Evolutionary conservation across 1,140 invertebrate species (phyloP).

Genomic region (Cydia amplana): DNA sequence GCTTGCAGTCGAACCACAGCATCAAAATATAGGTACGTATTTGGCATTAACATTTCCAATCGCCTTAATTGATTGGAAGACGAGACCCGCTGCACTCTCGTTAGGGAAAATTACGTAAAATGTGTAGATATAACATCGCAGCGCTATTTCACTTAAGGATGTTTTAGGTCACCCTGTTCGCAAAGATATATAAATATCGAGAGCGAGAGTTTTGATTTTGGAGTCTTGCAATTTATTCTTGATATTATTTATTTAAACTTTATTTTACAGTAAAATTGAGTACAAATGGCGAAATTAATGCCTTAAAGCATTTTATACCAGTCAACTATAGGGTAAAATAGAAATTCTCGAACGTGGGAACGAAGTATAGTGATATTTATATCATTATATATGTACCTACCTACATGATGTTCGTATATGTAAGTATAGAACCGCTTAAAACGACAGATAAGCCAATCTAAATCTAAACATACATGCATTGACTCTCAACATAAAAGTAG

Average conservation of each 20-base stretch:
- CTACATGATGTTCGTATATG: neutral
- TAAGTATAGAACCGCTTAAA: neutral
- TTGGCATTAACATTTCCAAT: constrained; percentile 30
- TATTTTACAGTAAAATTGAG: too few relatives aligned
- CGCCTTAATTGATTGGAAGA: constrained; percentile 25
- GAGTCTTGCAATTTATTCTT: too few relatives aligned
- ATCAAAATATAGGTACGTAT: constrained; percentile 15
- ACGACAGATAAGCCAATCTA: neutral
- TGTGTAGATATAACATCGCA: neutral
- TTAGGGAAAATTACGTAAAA: constrained; percentile 23
- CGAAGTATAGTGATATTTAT: too few relatives aligned
- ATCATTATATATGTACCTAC: too few relatives aligned
- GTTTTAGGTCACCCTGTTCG: neutral
- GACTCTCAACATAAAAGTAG: constrained; percentile 25
- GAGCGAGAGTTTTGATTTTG: too few relatives aligned
- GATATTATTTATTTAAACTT: too few relatives aligned
- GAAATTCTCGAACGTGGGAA: too few relatives aligned
- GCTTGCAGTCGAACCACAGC: neutral
- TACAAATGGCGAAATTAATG: too few relatives aligned
- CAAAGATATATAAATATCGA: too few relatives aligned
- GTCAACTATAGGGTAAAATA: too few relatives aligned
- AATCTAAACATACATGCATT: neutral
- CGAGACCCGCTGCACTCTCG: constrained; percentile 8
- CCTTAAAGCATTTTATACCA: too few relatives aligned
- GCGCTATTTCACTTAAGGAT: neutral